Evolutionary conservation across 2,888 invertebrate genomes (phyloP), one percentile per base, ranked within the genome.

Genomic region (Protonemura montana): DNA sequence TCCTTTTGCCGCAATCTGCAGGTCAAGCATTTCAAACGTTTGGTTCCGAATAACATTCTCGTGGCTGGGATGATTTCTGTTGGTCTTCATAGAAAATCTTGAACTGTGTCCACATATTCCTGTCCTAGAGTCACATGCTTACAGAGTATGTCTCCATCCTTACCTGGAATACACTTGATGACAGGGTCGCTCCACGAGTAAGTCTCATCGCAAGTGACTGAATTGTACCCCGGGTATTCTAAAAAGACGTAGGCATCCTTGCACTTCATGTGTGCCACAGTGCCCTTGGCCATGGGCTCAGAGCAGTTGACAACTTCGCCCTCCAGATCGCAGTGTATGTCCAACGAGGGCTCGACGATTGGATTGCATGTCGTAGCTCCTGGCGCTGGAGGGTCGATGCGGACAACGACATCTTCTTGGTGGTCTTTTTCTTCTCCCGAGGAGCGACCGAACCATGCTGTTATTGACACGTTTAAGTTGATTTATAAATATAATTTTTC

Each of bases 111-210:
- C n/a, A n/a, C n/a, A n/a, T n/a, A n/a, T n/a, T n/a, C n/a, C n/a
- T n/a, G n/a, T n/a, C n/a, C n/a, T n/a, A n/a, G n/a, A n/a, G n/a
- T n/a, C n/a, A n/a, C n/a, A n/a, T n/a, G n/a, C n/a, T n/a, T n/a
- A n/a, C n/a, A n/a, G 35, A 6, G 35, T 35, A 35, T 35, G 10
- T 35, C 10, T 35, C 5, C 10, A 35, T 35, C 3, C 10, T 7
- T 30, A 81, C 81, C 81, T 2, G 81, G 81, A 7, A 81, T 30
- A 30, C 81, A 81, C 30, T 81, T 81, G 81, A 81, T 81, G 81
- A 30, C 7, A 10, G 30, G 28, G 0, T 81, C 28, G 30, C 81
- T 81, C 81, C 81, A 81, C 29, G n/a, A 6, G 81, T 28, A 30
- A 2, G 29, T 21, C 0, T 30, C 30, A 10, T 29, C 13, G 30